Evolutionary conservation across 2,113 vertebrate species (phyloP).

Genomic region (Hyaena hyaena): DNA sequence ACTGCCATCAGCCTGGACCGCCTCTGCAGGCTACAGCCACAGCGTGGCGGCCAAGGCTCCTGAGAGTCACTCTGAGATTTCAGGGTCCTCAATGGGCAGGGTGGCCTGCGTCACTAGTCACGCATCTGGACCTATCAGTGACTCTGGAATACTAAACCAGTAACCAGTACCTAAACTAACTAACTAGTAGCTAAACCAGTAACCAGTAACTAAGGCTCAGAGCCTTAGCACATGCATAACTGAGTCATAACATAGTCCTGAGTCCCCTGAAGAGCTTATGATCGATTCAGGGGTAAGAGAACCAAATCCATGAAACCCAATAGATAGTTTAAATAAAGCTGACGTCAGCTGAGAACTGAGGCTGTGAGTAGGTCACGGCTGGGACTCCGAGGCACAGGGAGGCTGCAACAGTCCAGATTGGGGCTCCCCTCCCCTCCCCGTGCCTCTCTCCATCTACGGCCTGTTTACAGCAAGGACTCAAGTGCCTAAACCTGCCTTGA

Average conservation of each 20-base stretch:
- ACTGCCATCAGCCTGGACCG: neutral
- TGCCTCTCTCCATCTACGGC: neutral
- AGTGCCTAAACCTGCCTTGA: neutral
- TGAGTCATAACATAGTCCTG: neutral
- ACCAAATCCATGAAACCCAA: neutral
- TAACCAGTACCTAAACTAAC: too few species aligned
- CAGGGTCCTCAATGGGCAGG: neutral
- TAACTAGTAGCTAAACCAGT: too few species aligned
- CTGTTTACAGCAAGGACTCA: too few species aligned
- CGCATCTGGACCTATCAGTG: neutral
- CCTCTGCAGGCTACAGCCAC: neutral
- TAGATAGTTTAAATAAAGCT: neutral
- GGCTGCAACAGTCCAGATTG: neutral
- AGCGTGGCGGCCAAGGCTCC: neutral
- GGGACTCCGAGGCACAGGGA: neutral
- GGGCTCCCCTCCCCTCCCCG: too few species aligned
- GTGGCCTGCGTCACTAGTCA: too few species aligned
- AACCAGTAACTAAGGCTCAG: neutral
- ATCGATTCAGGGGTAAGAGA: neutral
- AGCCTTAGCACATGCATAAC: neutral
- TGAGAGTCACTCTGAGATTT: neutral
- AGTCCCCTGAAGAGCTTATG: too few species aligned
- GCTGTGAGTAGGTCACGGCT: accelerated
- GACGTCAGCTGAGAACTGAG: too few species aligned
- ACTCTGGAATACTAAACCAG: too few species aligned